A percentile compares a stretch with the other conserved stretches of the same genome.
Evolutionary conservation across 1,140 invertebrate genomes (phyloP).

Genomic region (Helicoverpa armigera): DNA sequence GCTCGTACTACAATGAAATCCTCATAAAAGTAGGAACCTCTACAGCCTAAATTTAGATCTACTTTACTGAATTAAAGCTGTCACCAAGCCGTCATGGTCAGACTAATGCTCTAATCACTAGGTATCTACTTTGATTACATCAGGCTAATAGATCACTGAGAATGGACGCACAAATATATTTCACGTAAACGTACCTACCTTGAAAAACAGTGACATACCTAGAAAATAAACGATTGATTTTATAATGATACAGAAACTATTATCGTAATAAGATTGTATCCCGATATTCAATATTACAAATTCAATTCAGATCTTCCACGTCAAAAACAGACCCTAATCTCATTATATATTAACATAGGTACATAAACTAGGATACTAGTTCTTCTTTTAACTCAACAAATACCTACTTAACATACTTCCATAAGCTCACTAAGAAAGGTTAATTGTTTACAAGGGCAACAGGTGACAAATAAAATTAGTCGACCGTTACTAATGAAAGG

Average conservation of each 20-base stretch:
- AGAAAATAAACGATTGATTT: neutral
- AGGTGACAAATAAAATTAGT: conserved; percentile 35
- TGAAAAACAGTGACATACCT: neutral
- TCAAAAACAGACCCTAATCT: too few species aligned
- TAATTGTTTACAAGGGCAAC: neutral
- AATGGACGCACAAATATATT: neutral
- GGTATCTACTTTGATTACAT: conserved; percentile 13
- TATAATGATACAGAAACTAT: too few species aligned
- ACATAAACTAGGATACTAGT: too few species aligned
- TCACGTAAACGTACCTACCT: neutral
- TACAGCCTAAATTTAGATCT: conserved; percentile 5
- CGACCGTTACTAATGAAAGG: conserved; percentile 32
- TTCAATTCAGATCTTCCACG: too few species aligned
- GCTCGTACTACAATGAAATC: neutral
- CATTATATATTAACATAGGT: too few species aligned
- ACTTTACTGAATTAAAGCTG: conserved; percentile 31
- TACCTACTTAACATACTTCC: neutral
- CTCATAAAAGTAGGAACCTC: conserved; percentile 6
- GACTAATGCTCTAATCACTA: conserved; percentile 20
- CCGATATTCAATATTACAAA: too few species aligned
- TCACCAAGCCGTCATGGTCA: neutral
- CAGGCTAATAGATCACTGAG: conserved; percentile 26
- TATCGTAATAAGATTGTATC: too few species aligned
- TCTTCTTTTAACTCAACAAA: neutral
- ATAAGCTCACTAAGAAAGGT: neutral